Evolutionary conservation across 2,888 invertebrate species (phyloP), one percentile per base, ranked within the genome.

Genomic region (Drosophila infuscata): DNA sequence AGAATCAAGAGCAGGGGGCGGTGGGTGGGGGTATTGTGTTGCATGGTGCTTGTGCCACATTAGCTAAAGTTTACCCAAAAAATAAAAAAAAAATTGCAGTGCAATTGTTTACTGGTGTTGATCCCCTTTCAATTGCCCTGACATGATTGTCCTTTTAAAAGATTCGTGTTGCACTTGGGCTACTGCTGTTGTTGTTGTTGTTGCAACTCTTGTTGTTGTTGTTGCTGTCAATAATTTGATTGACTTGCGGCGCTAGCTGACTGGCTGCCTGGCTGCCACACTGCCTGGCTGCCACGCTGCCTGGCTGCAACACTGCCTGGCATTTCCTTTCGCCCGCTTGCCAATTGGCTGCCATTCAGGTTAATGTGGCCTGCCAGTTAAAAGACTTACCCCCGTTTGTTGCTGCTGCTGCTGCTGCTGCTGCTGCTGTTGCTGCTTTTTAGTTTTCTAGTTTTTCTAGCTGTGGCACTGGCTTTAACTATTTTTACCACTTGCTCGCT

Each of bases 101-200:
- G 60, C 70, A 68, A 77, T 73, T 69, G 69, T 20, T 60, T 46
- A 36, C 52, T 43, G 11, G 12, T 46, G 43, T 20, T 74, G 70
- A 74, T 69, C 70, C 59, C 52, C 81, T 76, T 86, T 82, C 86
- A 80, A 88, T 83, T 83, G 81, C 58, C 64, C 43, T 59, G 76
- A 72, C 86, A 73, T 88, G 86, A 88, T 86, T 83, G 86, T 83
- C 80, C 83, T 86, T 88, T 88, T 77, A 88, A 82, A 83, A 75
- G 82, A 82, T 82, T 66, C 71, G 67, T 75, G 62, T 72, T 67
- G 69, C 74, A 70, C 41, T 68, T 59, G 62, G 56, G 85, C 82
- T 80, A 74, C 68, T 67, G 65, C 25, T 56, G 33, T 49, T 59
- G 58, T 54, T 65, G 57, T 33, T 70, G 70, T 25, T 52, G 63